phyloP scores from a whole-genome alignment of 2,797 vertebrate species.

The Diceros bicornis region DNA sequence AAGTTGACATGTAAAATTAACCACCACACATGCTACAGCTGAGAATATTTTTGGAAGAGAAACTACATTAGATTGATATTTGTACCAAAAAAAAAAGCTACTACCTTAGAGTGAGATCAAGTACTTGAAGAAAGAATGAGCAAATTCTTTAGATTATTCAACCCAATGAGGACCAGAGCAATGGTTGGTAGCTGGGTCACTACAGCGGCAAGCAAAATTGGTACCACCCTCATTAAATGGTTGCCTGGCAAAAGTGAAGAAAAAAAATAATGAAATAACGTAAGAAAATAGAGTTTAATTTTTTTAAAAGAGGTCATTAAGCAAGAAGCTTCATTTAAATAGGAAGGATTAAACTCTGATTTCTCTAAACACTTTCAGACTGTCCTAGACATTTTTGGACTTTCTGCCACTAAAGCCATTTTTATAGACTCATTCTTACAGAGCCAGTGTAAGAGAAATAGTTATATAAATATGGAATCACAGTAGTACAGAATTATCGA shows the following conservation, averaged over 20 bases:
- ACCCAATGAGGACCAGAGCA: neutral
- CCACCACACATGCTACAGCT: neutral
- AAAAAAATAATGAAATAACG: neutral
- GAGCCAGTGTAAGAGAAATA: neutral
- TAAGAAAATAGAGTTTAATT: neutral
- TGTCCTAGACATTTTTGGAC: neutral
- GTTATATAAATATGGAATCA: neutral
- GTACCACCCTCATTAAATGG: neutral
- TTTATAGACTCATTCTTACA: slow-evolving; percentile 23
- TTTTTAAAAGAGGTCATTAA: neutral
- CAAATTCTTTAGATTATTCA: neutral
- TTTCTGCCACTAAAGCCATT: neutral
- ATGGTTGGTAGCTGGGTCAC: no score
- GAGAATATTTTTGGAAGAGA: neutral
- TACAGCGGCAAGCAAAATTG: neutral
- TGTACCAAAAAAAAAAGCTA: neutral
- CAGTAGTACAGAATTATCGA: neutral
- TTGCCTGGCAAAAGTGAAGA: neutral
- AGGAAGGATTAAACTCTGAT: neutral
- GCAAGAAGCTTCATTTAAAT: neutral
- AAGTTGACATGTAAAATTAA: neutral
- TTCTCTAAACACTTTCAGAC: slow-evolving; percentile 1
- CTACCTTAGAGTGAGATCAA: neutral
- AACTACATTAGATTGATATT: neutral
- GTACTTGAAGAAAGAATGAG: neutral